Conservation (phyloP, 2,113 vertebrate genomes). For the Antigone vipio region DNA sequence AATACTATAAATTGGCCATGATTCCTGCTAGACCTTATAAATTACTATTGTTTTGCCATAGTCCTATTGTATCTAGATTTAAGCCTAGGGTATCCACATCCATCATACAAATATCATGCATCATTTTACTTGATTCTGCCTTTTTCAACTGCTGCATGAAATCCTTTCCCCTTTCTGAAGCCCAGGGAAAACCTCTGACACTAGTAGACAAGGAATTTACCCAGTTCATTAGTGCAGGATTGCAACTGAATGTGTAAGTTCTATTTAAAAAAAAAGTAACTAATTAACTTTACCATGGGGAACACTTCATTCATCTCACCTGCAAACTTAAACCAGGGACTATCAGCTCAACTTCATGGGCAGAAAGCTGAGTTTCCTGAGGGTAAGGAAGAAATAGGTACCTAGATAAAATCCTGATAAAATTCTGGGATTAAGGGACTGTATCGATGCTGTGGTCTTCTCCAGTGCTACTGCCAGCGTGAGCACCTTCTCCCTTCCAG, state of each 20-base stretch:
- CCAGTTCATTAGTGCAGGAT: neutral
- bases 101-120: neutral
- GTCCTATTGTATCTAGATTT: neutral
- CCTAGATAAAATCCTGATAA: neutral
- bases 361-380: neutral
- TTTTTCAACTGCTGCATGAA: neutral
- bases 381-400: neutral
- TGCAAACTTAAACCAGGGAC: neutral
- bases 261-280: neutral
- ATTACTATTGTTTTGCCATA: neutral
- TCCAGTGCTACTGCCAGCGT: neutral
- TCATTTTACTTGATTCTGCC: neutral
- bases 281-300: neutral
- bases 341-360: neutral
- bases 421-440: neutral
- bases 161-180: neutral
- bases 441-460: neutral
- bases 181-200: neutral
- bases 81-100: neutral
- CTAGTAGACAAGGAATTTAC: neutral
- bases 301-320: neutral
- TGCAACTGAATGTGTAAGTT: neutral
- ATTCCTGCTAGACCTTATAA: neutral
- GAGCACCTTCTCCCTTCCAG: neutral
- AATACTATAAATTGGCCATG: neutral